Percentiles rank a stretch among this genome's conserved stretches.
phyloP scores from a whole-genome alignment of 2,888 invertebrate genomes.

The Tryphoninae sp. region DNA sequence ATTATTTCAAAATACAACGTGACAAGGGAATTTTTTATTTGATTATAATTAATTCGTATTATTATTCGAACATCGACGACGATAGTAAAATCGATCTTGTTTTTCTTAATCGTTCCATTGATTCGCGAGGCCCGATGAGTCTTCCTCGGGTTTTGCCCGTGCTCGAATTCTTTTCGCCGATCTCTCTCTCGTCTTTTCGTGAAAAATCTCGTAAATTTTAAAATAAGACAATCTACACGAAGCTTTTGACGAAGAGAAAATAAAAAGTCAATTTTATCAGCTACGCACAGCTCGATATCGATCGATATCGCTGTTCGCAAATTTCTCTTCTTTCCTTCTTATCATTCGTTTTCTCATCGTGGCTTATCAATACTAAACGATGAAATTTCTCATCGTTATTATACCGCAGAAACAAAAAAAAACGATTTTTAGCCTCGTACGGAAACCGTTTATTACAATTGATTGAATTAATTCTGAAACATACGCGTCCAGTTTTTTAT shows the following conservation, averaged over 20 bases:
- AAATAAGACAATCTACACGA: neutral
- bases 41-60: too few species aligned
- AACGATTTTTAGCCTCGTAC: too few species aligned
- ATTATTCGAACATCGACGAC: conserved; percentile 49
- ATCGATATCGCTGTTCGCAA: neutral
- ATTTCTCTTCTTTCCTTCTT: too few species aligned
- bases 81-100: conserved; percentile 53
- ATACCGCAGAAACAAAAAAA: too few species aligned
- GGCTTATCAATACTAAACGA: too few species aligned
- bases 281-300: conserved; percentile 19
- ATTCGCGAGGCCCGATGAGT: conserved; percentile 34
- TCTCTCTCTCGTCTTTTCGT: neutral
- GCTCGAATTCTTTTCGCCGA: conserved; percentile 2
- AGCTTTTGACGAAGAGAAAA: neutral
- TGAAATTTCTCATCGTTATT: neutral
- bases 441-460: conserved; percentile 24
- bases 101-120: neutral
- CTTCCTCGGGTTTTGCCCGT: neutral
- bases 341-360: too few species aligned
- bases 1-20: conserved; percentile 18
- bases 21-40: conserved; percentile 31
- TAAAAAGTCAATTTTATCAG: neutral
- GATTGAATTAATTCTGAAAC: conserved; percentile 36
- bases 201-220: too few species aligned
- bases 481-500: conserved; percentile 44